Evolutionary conservation across 2,113 vertebrate genomes (phyloP).

Genomic region (Tamias sibiricus): DNA sequence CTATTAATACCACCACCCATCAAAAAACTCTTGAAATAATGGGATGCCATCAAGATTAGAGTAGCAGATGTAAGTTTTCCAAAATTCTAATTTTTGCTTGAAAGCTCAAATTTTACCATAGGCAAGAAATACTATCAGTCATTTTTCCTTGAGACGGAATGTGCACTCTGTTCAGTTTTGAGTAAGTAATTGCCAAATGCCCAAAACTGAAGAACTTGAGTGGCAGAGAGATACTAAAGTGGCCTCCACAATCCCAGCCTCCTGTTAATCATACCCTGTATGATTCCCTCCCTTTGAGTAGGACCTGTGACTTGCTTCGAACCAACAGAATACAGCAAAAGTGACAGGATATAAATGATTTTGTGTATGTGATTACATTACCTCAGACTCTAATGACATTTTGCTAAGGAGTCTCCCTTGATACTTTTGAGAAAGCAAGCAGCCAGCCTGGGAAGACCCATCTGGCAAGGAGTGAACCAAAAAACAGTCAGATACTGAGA

Average conservation of each 20-base stretch:
- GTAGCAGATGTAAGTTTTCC: background rate
- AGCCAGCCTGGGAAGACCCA: background rate
- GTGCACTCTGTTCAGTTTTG: background rate
- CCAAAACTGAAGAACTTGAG: background rate
- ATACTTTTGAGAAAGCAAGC: background rate
- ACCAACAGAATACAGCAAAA: background rate
- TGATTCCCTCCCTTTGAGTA: background rate
- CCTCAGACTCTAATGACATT: background rate
- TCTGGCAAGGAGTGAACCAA: background rate
- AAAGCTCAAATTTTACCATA: conserved; percentile 32
- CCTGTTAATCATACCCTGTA: background rate
- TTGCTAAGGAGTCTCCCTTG: background rate
- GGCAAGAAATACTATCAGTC: background rate
- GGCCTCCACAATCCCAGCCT: background rate
- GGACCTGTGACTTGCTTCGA: background rate
- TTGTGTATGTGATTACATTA: background rate
- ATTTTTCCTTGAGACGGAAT: background rate
- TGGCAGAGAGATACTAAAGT: background rate
- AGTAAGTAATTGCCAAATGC: background rate
- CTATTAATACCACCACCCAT: background rate
- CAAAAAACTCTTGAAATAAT: background rate
- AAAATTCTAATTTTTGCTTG: conserved; percentile 51
- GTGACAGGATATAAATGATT: background rate
- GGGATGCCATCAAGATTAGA: background rate
- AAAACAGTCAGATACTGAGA: background rate